A percentile compares a stretch with the other conserved stretches of the same genome.
These are phyloP conservation scores for Hemitrygon akajei DNA, from an alignment of 2,797 vertebrate genomes.

Conservation along the genomic window DNA sequence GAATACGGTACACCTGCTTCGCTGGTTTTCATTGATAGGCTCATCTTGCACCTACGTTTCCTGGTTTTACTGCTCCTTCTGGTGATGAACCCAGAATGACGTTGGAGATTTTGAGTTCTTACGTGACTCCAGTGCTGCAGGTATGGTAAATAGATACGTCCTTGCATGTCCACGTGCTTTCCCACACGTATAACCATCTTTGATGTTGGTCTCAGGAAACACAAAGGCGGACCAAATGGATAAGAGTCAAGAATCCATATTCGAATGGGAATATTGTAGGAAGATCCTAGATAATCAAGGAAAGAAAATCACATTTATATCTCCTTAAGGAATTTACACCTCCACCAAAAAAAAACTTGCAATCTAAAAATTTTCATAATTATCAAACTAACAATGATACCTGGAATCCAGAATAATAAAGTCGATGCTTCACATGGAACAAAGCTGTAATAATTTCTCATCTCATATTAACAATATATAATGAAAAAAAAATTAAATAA, in stretches of 20 bases:
- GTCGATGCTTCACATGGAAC: not conserved
- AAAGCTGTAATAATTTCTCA: not conserved
- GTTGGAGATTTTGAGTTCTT: conserved; percentile 46
- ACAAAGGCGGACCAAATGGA: conserved; percentile 90
- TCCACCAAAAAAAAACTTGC: not conserved
- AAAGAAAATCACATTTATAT: conserved; percentile 7
- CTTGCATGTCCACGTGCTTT: conserved; percentile 77
- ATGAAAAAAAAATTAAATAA: not conserved
- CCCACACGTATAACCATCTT: conserved; percentile 85
- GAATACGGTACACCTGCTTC: not conserved
- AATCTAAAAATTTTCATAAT: not conserved
- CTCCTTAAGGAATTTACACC: not conserved
- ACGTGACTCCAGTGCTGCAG: conserved; percentile 90
- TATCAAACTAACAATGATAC: not conserved
- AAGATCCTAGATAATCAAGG: conserved; percentile 58
- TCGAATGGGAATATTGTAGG: conserved; percentile 82
- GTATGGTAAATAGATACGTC: conserved; percentile 78
- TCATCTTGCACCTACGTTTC: not conserved
- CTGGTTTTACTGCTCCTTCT: not conserved
- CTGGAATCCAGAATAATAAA: not conserved
- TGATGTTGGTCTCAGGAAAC: conserved; percentile 76
- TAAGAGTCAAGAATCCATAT: conserved; percentile 93
- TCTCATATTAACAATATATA: not conserved
- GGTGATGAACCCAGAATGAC: not conserved
- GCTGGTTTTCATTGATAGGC: too few species aligned